Evolutionary conservation across 2,113 vertebrate species (phyloP), one percentile per base, ranked within the genome.

Genomic region (Chinchilla lanigera): DNA sequence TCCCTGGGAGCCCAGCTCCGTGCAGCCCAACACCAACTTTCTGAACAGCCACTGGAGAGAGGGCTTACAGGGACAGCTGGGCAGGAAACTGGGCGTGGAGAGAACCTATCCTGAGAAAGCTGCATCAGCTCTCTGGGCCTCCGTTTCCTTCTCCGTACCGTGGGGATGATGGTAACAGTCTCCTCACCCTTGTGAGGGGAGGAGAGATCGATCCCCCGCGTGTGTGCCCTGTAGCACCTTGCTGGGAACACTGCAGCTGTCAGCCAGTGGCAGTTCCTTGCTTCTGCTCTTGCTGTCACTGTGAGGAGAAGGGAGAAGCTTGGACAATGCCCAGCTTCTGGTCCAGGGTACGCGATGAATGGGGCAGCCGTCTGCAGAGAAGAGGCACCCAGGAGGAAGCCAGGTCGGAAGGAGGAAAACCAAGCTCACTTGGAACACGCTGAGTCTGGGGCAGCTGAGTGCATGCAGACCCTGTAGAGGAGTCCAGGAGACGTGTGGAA

Each of bases 41-140:
- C 78, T 44, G 69, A 97, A 95, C 97, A 97, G 97, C 97, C 93
- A 96, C 93, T 89, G 98, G 44, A 75, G 19, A 47, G 28, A 26
- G 73, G 65, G 61, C 12, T 71, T 3, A 2, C 0, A 67, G 92
- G 95, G 54, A 24, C 0, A 16, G 58, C 50, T 4, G 19, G 54
- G 8, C 0, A 20, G 69, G 71, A 65, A 52, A 28, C 63, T 4
- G 7, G 35, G 28, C 69, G 41, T 75, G 4, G 63, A 7, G 20
- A 2, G 33, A 24, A 22, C 5, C 1, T 20, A 2, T 71, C 41
- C 65, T 65, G 11, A 30, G 87, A 22, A 17, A 41, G 28, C 54
- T 8, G 22, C 0, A 0, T 11, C 11, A 0, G 44, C 73, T 77
- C 60, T 60, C 81, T 35, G 82, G 69, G 78, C 71, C 88, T 89